Evolutionary conservation across 2,888 invertebrate species (phyloP).

Genomic region (Zygogramma bicolorata): DNA sequence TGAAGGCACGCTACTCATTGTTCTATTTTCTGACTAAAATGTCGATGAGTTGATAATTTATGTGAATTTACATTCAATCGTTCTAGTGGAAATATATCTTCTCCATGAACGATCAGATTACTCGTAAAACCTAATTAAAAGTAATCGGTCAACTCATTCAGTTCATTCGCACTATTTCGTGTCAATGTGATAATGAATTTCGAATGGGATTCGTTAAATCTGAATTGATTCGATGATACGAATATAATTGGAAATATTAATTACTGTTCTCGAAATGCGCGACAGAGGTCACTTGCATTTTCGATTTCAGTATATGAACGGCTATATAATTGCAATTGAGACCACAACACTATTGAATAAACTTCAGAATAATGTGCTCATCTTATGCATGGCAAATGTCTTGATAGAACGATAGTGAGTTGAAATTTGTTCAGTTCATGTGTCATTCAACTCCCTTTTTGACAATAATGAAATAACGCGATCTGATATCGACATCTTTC

Average conservation of each 20-base stretch:
- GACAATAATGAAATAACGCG: too few species aligned
- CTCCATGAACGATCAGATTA: too few species aligned
- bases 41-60: too few species aligned
- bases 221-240: slow-evolving; percentile 15
- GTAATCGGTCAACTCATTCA: neutral
- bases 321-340: neutral
- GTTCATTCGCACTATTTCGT: neutral
- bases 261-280: slow-evolving; percentile 16
- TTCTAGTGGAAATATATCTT: too few species aligned
- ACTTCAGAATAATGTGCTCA: neutral
- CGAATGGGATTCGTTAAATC: neutral
- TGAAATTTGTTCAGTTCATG: too few species aligned
- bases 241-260: slow-evolving; percentile 23
- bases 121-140: neutral
- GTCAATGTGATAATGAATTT: slow-evolving; percentile 1
- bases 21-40: too few species aligned
- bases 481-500: too few species aligned
- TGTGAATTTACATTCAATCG: too few species aligned
- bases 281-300: slow-evolving; percentile 19
- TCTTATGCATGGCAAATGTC: neutral
- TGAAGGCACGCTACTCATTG: too few species aligned
- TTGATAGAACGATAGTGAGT: neutral
- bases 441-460: too few species aligned
- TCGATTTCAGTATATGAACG: slow-evolving; percentile 18
- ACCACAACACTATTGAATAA: neutral